Evolutionary conservation across 2,113 vertebrate species (phyloP).

Genomic region (Aspidoscelis tigris): DNA sequence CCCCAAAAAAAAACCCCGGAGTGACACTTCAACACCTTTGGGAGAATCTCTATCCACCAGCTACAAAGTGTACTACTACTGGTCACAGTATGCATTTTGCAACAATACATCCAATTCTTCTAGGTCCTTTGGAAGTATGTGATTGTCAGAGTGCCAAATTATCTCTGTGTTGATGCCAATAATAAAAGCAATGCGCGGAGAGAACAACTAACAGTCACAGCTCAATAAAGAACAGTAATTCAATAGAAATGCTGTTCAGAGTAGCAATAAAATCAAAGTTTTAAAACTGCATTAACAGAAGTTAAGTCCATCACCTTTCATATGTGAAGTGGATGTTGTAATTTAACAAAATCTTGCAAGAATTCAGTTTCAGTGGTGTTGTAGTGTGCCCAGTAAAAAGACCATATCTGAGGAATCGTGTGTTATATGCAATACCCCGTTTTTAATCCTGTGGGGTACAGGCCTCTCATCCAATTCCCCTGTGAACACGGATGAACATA

Average conservation of each 20-base stretch:
- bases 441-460: neutral
- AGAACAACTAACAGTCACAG: neutral
- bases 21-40: too few species aligned
- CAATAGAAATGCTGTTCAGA: fast-evolving
- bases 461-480: neutral
- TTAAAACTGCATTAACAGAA: neutral
- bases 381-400: neutral
- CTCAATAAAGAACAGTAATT: neutral
- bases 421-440: neutral
- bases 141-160: too few species aligned
- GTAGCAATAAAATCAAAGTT: slow-evolving; percentile 6
- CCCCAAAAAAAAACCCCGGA: too few species aligned
- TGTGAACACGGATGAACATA: neutral
- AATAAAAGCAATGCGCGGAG: neutral
- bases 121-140: too few species aligned
- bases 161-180: too few species aligned
- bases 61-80: too few species aligned
- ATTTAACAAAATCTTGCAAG: neutral
- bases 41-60: too few species aligned
- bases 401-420: neutral
- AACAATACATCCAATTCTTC: too few species aligned
- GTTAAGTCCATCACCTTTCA: neutral
- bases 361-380: neutral
- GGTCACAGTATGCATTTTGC: too few species aligned
- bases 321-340: neutral